Conservation (phyloP, 1,140 invertebrate species). For the Zophobas atratus region DNA sequence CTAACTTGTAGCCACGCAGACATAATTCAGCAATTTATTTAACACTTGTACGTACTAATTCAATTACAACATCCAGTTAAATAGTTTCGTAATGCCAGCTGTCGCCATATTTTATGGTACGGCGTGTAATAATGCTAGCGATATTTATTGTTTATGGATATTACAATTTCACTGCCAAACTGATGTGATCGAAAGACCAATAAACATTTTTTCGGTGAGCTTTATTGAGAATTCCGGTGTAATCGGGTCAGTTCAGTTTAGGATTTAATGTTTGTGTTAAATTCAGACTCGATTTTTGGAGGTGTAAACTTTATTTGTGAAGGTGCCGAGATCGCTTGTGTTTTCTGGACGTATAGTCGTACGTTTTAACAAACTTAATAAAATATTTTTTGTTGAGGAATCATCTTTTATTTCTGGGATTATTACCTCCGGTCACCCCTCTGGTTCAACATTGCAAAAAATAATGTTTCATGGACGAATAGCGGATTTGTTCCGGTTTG, state of each 20-base stretch:
- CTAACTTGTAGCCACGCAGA: neutral
- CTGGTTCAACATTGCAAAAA: too few relatives aligned
- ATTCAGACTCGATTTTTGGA: too few relatives aligned
- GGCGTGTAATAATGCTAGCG: neutral
- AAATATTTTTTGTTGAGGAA: too few relatives aligned
- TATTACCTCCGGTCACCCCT: too few relatives aligned
- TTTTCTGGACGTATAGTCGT: too few relatives aligned
- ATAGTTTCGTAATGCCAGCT: conserved; percentile 22
- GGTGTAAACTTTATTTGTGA: too few relatives aligned
- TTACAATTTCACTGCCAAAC: conserved; percentile 8
- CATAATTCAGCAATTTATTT: neutral
- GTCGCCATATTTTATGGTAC: conserved; percentile 16
- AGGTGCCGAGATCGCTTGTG: neutral
- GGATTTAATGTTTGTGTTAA: neutral
- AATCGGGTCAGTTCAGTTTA: neutral
- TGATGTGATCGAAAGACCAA: conserved; percentile 21
- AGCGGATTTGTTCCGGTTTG: too few relatives aligned
- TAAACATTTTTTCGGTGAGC: conserved; percentile 12
- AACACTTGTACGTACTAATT: conserved; percentile 4
- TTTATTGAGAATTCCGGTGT: conserved; percentile 5
- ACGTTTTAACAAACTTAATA: too few relatives aligned
- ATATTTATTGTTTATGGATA: conserved; percentile 30
- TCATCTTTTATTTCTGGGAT: too few relatives aligned
- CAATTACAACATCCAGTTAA: conserved; percentile 26
- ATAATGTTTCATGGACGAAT: too few relatives aligned